Evolutionary conservation across 2,888 invertebrate genomes (phyloP).

Genomic region (Pecten maximus): DNA sequence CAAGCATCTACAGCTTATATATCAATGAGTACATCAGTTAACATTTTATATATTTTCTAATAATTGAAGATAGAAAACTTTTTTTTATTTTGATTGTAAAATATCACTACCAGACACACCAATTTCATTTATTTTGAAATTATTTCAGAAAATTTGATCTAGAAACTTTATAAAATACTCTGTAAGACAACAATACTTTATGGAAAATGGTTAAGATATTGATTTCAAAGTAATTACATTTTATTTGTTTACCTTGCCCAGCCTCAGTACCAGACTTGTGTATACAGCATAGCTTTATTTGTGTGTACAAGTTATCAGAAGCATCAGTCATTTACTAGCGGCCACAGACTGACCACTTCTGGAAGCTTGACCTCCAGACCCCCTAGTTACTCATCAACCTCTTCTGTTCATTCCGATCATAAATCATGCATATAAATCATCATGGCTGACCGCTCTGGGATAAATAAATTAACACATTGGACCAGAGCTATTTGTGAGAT

Average conservation of each 20-base stretch:
- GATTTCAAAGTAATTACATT: not conserved
- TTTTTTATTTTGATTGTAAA: not conserved
- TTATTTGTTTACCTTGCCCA: not conserved
- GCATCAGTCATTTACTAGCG: not conserved
- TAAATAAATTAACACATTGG: conserved; percentile 28
- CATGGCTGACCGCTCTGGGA: conserved; percentile 20
- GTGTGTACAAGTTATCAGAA: not conserved
- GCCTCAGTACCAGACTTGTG: not conserved
- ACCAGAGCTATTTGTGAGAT: not conserved
- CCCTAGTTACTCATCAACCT: not conserved
- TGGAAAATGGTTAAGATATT: not conserved
- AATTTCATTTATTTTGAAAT: not conserved
- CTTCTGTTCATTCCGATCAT: not conserved
- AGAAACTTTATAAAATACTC: not conserved
- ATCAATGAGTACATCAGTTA: not conserved
- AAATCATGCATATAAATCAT: conserved; percentile 12
- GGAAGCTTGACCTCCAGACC: not conserved
- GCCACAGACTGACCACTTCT: conserved; percentile 1
- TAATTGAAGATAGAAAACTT: not conserved
- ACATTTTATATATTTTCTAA: not conserved
- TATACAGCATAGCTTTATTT: not conserved
- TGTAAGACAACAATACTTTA: not conserved
- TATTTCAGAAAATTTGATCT: not conserved
- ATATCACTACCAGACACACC: not conserved
- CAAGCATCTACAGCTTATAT: not conserved